Percentiles rank a stretch among this genome's conserved stretches.
Conservation (phyloP, 2,888 invertebrate genomes). For the Eudiplozoon nipponicum region DNA sequence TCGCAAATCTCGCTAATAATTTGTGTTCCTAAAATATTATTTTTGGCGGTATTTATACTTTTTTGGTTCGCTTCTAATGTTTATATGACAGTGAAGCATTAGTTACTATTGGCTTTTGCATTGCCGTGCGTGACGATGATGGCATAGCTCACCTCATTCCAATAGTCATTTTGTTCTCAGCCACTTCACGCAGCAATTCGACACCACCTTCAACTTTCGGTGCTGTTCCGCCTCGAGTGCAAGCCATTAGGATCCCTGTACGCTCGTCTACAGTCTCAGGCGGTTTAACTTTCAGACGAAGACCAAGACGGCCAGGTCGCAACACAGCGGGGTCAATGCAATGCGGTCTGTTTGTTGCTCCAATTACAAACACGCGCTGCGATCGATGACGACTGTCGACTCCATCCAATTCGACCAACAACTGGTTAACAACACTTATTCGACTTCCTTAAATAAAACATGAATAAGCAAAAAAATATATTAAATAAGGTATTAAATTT, state of each 20-base stretch:
- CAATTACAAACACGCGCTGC: conserved; percentile 12
- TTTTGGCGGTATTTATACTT: too few relatives aligned
- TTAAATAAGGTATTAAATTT: too few relatives aligned
- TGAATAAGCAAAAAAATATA: too few relatives aligned
- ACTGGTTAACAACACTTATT: conserved; percentile 9
- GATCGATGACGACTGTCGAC: conserved; percentile 4
- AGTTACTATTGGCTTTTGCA: neutral
- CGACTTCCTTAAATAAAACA: conserved; percentile 1
- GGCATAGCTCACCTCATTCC: neutral
- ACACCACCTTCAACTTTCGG: conserved; percentile 4
- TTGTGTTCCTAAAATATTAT: too few relatives aligned
- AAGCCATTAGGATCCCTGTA: conserved; percentile 5
- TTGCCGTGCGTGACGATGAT: neutral
- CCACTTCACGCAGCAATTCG: neutral
- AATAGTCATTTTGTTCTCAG: neutral
- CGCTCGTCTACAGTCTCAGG: conserved; percentile 11
- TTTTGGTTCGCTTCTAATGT: too few relatives aligned
- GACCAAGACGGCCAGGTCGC: conserved; percentile 13
- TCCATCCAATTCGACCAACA: conserved; percentile 15
- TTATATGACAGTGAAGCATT: too few relatives aligned
- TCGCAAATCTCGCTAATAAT: too few relatives aligned
- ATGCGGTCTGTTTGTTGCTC: conserved; percentile 13
- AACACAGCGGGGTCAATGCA: conserved; percentile 11
- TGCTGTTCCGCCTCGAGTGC: conserved; percentile 2
- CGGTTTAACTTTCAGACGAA: conserved; percentile 2